Conservation (phyloP, 1,140 invertebrate species). For the Trichonephila clavipes region DNA sequence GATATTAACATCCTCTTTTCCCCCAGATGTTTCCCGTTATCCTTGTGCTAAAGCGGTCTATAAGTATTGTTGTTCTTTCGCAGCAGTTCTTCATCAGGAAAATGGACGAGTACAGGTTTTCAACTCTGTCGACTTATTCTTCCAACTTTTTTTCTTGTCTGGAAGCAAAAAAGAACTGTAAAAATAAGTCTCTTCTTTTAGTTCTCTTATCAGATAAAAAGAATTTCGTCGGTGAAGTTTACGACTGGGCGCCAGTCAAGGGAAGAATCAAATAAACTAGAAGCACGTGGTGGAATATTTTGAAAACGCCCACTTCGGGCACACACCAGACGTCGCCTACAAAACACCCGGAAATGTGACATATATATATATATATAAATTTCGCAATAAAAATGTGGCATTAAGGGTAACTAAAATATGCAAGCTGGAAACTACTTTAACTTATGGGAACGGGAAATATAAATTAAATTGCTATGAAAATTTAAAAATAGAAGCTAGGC, state of each 20-base stretch:
- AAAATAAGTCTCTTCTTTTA: not conserved
- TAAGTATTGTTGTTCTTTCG: not conserved
- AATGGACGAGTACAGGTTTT: not conserved
- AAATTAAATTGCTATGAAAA: not conserved
- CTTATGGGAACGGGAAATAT: not conserved
- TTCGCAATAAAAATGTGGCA: not conserved
- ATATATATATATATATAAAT: not conserved
- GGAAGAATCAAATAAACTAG: not conserved
- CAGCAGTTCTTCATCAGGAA: not conserved
- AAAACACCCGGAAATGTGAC: not conserved
- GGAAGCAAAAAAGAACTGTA: no score
- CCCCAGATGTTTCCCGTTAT: not conserved
- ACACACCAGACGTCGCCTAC: not conserved
- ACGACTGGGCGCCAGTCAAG: conserved; percentile 21
- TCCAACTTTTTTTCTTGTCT: no score
- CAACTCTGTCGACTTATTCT: not conserved
- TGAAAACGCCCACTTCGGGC: conserved; percentile 21
- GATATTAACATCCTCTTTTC: not conserved
- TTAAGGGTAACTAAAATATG: not conserved
- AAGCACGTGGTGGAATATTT: conserved; percentile 45
- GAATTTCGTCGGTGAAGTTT: conserved; percentile 16
- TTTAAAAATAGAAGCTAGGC: not conserved
- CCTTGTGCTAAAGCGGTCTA: not conserved
- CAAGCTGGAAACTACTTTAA: not conserved
- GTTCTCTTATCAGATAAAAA: conserved; percentile 1